Evolutionary conservation across 37 sponge, comb jelly and placozoan species (phyloP), one percentile per base, ranked within the genome.

Genomic region (Ianthella basta): DNA sequence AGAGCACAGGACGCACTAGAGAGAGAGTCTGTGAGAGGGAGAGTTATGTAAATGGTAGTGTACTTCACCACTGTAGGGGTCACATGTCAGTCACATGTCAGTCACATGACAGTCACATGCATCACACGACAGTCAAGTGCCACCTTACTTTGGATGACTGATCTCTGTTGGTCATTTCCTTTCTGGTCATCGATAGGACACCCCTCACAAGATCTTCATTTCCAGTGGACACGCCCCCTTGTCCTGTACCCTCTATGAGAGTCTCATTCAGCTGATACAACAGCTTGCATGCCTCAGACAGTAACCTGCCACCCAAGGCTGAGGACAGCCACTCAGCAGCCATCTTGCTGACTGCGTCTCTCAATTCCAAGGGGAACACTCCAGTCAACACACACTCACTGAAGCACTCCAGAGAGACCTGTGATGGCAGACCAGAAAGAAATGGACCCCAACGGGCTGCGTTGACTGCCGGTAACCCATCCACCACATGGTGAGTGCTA

Each of bases 251-350:
- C 64, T 29, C 24, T 13, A 61, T 12, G 10, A 27, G 27, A n/a
- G 29, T 27, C 64, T 75, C 78, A 25, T 40, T 24, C 54, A 75
- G 54, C 78, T 75, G 78, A 41, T 75, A 75, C 25, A 75, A 44
- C 78, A 75, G 78, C 39, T 75, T 75, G 37, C 78, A 36, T 21
- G 37, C 53, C 25, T 36, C 24, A 4, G 16, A 14, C 23, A 75
- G 20, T 53, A 75, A 50, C 15, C 78, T 50, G 24, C 15, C 24
- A 14, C 53, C 78, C 16, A 24, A 41, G 0, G 78, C 44, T 44
- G 50, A 44, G 25, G 21, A 24, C 78, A 75, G n/a, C 78, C 78
- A 75, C 24, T 24, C n/a, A 14, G 78, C 44, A 15, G 40, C 44
- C 78, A 75, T 75, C 38, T 24, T 32, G 21, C 44, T 24, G 25